These are phyloP conservation scores for Mellilla xanthometata DNA, from an alignment of 2,888 invertebrate genomes.

Conservation along the genomic window DNA sequence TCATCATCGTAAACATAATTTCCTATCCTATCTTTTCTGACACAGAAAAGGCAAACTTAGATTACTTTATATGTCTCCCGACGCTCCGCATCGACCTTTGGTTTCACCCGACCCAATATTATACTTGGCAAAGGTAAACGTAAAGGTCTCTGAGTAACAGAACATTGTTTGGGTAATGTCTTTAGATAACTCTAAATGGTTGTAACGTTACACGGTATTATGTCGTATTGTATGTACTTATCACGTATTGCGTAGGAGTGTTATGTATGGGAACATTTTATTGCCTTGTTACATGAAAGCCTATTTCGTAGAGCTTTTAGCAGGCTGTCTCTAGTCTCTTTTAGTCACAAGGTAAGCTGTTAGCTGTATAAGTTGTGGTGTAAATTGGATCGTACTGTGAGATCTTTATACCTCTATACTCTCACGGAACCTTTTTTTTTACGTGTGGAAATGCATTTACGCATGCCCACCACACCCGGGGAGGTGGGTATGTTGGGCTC, in stretches of 20 bases:
- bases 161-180: slow-evolving; percentile 10
- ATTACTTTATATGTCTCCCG: slow-evolving; percentile 3
- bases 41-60: slow-evolving; percentile 7
- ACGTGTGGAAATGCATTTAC: too few relatives aligned
- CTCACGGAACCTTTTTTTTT: too few relatives aligned
- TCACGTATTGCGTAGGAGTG: slow-evolving; percentile 20
- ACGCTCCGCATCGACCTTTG: slow-evolving; percentile 9
- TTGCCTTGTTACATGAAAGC: neutral
- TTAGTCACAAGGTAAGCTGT: too few relatives aligned
- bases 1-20: neutral
- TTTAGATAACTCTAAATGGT: slow-evolving; percentile 14
- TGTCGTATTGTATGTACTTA: slow-evolving; percentile 22
- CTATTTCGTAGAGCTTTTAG: too few relatives aligned
- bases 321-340: too few relatives aligned
- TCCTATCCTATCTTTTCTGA: neutral
- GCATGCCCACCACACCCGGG: too few relatives aligned
- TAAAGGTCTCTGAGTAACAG: too few relatives aligned
- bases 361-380: too few relatives aligned
- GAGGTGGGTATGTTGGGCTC: too few relatives aligned
- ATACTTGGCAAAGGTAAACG: slow-evolving; percentile 1
- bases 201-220: slow-evolving; percentile 10
- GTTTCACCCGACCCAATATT: slow-evolving; percentile 8
- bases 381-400: too few relatives aligned
- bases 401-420: too few relatives aligned
- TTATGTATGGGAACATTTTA: neutral